Evolutionary conservation across 2,888 invertebrate species (phyloP).

Genomic region (Epinotia brunnichana): DNA sequence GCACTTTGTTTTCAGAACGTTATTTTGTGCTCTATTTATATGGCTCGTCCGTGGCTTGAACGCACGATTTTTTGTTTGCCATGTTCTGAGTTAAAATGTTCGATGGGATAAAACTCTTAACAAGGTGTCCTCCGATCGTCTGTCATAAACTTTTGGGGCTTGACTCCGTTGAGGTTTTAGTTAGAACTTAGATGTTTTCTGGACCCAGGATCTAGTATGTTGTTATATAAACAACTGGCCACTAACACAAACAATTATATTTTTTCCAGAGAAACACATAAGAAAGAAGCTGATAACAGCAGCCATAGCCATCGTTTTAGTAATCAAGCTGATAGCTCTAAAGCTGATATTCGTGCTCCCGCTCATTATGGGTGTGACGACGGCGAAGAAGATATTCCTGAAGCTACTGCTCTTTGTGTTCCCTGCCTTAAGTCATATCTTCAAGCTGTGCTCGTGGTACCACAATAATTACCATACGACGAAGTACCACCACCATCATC

Average conservation of each 20-base stretch:
- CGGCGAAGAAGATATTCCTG: conserved; percentile 92
- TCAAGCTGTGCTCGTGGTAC: conserved; percentile 93
- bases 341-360: conserved; percentile 92
- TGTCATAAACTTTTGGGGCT: too few relatives aligned
- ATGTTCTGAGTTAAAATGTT: too few relatives aligned
- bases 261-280: conserved; percentile 88
- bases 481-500: conserved; percentile 92
- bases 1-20: too few relatives aligned
- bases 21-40: too few relatives aligned
- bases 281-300: conserved; percentile 89
- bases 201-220: neutral
- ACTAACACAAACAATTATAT: neutral
- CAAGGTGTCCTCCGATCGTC: too few relatives aligned
- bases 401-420: conserved; percentile 92
- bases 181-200: too few relatives aligned
- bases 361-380: conserved; percentile 89
- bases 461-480: conserved; percentile 88
- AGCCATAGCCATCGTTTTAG: conserved; percentile 89
- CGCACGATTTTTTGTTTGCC: too few relatives aligned
- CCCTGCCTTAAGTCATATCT: conserved; percentile 91
- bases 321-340: conserved; percentile 90
- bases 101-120: too few relatives aligned
- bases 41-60: too few relatives aligned
- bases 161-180: too few relatives aligned
- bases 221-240: neutral